Evolutionary conservation across 2,797 vertebrate species (phyloP), one percentile per base, ranked within the genome.

Genomic region (Argentina silus): DNA sequence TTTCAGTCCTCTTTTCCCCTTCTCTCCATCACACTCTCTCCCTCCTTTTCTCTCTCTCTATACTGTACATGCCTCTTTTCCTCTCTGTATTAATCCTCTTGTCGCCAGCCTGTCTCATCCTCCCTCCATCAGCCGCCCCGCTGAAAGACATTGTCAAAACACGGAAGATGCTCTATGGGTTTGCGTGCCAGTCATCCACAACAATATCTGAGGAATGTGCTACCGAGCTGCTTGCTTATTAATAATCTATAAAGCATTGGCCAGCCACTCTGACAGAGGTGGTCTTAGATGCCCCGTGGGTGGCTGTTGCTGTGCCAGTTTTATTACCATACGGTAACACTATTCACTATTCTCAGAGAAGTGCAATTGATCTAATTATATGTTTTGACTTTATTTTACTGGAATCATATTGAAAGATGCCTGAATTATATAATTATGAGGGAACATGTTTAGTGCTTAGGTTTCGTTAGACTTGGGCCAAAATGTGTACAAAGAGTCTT

Each of bases 181-280:
- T 86, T 79, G 86, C 84, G 70, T 86, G 87, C 77, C 82, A 84
- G 79, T 77, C 79, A 62, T 68, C 36, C 57, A 77, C 78, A 84
- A 81, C 75, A 80, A 81, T 81, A 61, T 70, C 74, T 51, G 19
- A 64, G 74, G 76, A 74, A 77, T 43, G 70, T 59, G 47, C 57
- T 77, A 82, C 74, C 77, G 51, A 66, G 27, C 51, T 12, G 44
- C 55, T 53, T 81, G 64, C 86, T 87, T 87, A 90, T 91, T 84
- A 91, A 90, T 90, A 90, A 89, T 89, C 74, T 27, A 90, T 67
- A 77, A 62, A 15, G 59, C 14, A 59, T 70, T 69, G 78, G 80
- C 4, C 6, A 74, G 83, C 66, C 78, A 83, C 75, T 80, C 70
- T 45, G 63, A 15, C n/a, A 65, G 7, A 65, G n/a, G 55, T 9